Evolutionary conservation across 2,113 vertebrate genomes (phyloP).

Genomic region (Lutjanus erythropterus): DNA sequence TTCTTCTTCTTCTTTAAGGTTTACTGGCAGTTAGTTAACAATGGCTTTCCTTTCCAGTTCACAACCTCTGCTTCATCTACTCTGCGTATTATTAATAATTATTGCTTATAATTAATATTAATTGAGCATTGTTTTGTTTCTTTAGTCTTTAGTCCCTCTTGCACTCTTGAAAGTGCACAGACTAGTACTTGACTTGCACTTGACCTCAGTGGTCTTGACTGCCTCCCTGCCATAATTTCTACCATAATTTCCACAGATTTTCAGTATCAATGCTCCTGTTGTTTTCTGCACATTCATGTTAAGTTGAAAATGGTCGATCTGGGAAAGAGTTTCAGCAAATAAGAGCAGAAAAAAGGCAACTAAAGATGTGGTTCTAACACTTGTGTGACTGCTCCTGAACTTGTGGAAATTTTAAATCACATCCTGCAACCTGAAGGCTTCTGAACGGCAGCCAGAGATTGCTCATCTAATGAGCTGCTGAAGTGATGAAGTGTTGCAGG

Average conservation of each 20-base stretch:
- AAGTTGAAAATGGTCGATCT: not conserved
- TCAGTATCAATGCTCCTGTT: not conserved
- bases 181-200: not conserved
- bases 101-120: no score
- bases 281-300: not conserved
- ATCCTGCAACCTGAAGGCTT: conserved; percentile 6
- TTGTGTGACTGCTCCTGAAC: not conserved
- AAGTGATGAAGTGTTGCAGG: conserved; percentile 1
- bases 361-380: not conserved
- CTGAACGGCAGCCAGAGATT: conserved; percentile 13
- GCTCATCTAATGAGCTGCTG: conserved; percentile 12
- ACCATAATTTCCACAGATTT: no score
- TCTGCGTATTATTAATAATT: no score
- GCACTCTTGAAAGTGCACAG: no score
- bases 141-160: not conserved
- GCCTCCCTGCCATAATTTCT: not conserved
- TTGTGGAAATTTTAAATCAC: conserved; percentile 32
- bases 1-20: no score
- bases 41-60: no score
- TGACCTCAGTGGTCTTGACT: not conserved
- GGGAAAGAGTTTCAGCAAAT: not conserved
- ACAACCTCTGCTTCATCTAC: no score
- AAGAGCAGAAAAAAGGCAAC: not conserved
- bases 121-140: not conserved
- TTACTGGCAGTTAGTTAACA: no score